Evolutionary conservation across 2,113 vertebrate species (phyloP).

Genomic region (Chamaea fasciata): DNA sequence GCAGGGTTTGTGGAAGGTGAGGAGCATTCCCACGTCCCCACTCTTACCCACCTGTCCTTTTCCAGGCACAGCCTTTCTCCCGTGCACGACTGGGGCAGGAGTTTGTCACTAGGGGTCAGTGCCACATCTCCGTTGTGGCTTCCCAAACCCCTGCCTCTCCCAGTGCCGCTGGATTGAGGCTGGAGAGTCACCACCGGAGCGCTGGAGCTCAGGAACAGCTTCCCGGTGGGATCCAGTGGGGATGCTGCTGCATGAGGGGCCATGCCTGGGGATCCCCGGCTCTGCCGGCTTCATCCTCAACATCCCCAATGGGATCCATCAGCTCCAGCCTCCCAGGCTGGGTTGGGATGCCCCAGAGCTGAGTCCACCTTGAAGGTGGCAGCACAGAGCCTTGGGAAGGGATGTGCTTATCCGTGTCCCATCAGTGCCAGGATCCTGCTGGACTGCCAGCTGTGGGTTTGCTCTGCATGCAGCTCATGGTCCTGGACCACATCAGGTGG

Average conservation of each 20-base stretch:
- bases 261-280: fast-evolving
- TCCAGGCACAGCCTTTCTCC: fast-evolving
- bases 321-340: not conserved
- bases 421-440: not conserved
- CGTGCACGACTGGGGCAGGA: not conserved
- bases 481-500: not conserved
- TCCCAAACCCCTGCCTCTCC: not conserved
- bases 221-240: fast-evolving
- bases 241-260: not conserved
- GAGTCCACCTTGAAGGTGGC: not conserved
- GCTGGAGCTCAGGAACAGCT: fast-evolving
- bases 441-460: not conserved
- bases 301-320: not conserved
- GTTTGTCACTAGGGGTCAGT: conserved; percentile 60
- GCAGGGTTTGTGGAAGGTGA: fast-evolving
- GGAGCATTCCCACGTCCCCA: fast-evolving
- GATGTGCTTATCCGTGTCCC: fast-evolving
- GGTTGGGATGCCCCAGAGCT: not conserved
- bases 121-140: conserved; percentile 1
- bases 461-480: fast-evolving
- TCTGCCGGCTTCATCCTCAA: not conserved
- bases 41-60: fast-evolving
- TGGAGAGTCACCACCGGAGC: not conserved
- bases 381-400: not conserved
- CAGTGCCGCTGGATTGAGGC: not conserved